Evolutionary conservation across 2,113 vertebrate genomes (phyloP), one percentile per base, ranked within the genome.

Genomic region (Hippocampus barbouri): DNA sequence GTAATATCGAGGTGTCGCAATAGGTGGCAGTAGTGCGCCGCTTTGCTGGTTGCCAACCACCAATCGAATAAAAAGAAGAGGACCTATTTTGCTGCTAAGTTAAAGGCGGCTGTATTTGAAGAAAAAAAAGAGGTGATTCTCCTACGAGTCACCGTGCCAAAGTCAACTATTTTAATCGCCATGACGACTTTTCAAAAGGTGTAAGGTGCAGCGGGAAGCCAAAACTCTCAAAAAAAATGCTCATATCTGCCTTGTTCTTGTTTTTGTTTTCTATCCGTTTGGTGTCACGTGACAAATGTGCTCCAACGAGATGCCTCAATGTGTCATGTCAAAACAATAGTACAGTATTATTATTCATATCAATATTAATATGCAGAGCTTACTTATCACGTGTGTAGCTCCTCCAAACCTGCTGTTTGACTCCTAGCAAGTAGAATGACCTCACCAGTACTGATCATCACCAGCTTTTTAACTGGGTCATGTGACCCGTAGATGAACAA

Each of bases 401-500:
- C 72, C 68, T 78, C 69, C 61, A 45, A 78, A 74, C n/a, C 63
- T 64, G 62, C 62, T 64, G 18, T 23, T 23, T 15, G 40, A 66
- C 21, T 43, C n/a, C 40, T 27, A 25, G 60, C 20, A 41, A 41
- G 57, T 60, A 15, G 10, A 65, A 65, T 23, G 59, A 25, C 56
- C 10, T 65, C 63, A 63, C 38, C 61, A 70, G 66, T 78, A 88
- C 74, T 85, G 89, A 89, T 89, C 79, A 87, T 89, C 86, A 91
- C 89, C 87, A 88, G 86, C 85, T 86, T 89, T 85, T 81, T 75
- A 80, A 90, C 73, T 47, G 11, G 83, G 79, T 88, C 83, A 60
- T 57, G 63, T 77, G 88, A 89, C 86, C 86, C 83, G 62, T 73
- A 87, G 86, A 84, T 74, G 85, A 91, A 91, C 86, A 90, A 91